Base-by-base conservation (phyloP, 2,113 vertebrate genomes). In the Lophius piscatorius region DNA sequence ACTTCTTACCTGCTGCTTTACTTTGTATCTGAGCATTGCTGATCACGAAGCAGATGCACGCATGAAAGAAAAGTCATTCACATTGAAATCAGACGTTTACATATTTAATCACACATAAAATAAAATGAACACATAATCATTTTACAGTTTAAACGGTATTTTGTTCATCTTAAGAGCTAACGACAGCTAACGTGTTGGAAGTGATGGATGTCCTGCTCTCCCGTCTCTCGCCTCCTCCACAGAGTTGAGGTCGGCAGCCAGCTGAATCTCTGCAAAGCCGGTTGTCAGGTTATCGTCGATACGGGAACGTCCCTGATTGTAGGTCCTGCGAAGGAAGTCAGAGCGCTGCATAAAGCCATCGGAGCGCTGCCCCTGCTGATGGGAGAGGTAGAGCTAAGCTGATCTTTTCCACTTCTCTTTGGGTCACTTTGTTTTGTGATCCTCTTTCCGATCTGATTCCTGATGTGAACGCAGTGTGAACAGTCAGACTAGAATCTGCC, bases 201-300 rank as follows among this genome's bases (percentile, higher is more conserved):
- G 9, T 31, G 29, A 31, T 10, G 29, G 8, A 9, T 10, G 11
- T 31, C 9, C 5, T 6, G 5, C 5, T 9, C 3, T 29, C 20
- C 35, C 48, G 36, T 35, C 6, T 16, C 4, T 6, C 3, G 12
- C 23, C 14, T 10, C 14, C 16, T n/a, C 40, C 26, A 7, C 82
- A 95, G 94, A 8, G 70, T 95, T 29, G 41, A 74, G 5, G 91
- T 95, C 13, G 91, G 90, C 11, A 65, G 57, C 9, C 89, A 88
- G 55, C 76, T 96, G 76, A 91, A 67, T 4, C 65, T 96, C 11
- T 95, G 95, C 73, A 92, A 92, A 63, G 75, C 29, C 0, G 81
- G 94, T 61, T 97, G 95, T 80, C 91, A 92, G 70, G 92, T 91
- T 8, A 91, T 97, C 9, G 82, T 95, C 14, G 94, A 97, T 77